These are phyloP conservation scores for Drosophila quasianomalipes DNA, from an alignment of 2,888 invertebrate genomes.

Conservation along the genomic window DNA sequence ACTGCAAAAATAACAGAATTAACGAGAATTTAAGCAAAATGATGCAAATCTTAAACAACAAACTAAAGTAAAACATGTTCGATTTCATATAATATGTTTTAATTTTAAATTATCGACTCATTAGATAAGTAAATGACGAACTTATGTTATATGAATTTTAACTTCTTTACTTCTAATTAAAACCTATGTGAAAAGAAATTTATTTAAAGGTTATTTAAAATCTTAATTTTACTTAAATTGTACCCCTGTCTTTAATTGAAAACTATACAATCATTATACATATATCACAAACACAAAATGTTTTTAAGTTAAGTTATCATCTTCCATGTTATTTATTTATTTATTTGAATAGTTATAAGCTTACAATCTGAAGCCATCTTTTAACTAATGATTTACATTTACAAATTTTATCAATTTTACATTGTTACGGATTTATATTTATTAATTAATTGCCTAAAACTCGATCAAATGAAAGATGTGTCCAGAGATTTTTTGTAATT, in stretches of 20 bases:
- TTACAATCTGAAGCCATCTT: background rate
- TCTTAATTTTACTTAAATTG: background rate
- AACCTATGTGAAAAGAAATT: background rate
- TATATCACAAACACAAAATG: too few species aligned
- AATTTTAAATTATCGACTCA: too few species aligned
- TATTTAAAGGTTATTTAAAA: background rate
- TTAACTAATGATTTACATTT: too few species aligned
- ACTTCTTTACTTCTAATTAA: background rate
- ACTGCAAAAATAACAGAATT: background rate
- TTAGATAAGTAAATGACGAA: too few species aligned
- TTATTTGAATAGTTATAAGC: background rate
- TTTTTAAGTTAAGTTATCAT: too few species aligned
- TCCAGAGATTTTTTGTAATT: background rate
- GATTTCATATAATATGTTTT: too few species aligned
- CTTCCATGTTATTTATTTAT: background rate
- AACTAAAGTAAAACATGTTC: too few species aligned
- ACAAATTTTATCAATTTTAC: background rate
- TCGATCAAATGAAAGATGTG: fast-evolving
- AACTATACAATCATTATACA: background rate
- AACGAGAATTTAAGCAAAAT: background rate
- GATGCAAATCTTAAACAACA: too few species aligned
- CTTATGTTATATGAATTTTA: background rate
- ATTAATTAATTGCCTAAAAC: background rate
- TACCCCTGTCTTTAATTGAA: background rate
- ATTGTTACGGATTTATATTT: background rate